Conservation (phyloP, 2,113 vertebrate species). For the Microcebus murinus region DNA sequence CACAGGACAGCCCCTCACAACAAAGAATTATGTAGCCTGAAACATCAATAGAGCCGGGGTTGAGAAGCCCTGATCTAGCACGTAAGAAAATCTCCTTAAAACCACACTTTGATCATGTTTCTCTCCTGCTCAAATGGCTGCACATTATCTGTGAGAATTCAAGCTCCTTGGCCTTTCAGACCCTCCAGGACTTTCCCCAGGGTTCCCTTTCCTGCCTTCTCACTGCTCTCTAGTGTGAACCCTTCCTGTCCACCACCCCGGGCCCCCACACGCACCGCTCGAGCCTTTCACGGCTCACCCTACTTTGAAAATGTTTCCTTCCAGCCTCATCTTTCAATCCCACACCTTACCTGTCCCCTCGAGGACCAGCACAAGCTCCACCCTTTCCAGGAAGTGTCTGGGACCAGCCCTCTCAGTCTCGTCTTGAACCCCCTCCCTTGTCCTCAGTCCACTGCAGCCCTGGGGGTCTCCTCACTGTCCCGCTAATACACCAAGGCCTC, state of each 20-base stretch:
- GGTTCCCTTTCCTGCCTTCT: background rate
- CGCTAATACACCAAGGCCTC: background rate
- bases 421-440: background rate
- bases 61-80: background rate
- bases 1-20: background rate
- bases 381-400: background rate
- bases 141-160: constrained; percentile 15
- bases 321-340: background rate
- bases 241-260: background rate
- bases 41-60: background rate
- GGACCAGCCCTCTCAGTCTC: background rate
- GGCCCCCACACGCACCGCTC: background rate
- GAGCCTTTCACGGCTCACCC: background rate
- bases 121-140: background rate
- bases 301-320: background rate
- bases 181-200: constrained; percentile 15
- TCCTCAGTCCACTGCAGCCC: too few relatives aligned
- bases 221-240: background rate
- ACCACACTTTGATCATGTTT: background rate
- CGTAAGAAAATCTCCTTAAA: background rate
- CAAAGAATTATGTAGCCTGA: background rate
- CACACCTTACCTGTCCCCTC: background rate
- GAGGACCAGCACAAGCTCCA: background rate
- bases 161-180: background rate
- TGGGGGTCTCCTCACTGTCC: background rate